These are phyloP conservation scores for Schizothorax lantsangensis DNA, from an alignment of 2,797 vertebrate genomes.

Conservation along the genomic window DNA sequence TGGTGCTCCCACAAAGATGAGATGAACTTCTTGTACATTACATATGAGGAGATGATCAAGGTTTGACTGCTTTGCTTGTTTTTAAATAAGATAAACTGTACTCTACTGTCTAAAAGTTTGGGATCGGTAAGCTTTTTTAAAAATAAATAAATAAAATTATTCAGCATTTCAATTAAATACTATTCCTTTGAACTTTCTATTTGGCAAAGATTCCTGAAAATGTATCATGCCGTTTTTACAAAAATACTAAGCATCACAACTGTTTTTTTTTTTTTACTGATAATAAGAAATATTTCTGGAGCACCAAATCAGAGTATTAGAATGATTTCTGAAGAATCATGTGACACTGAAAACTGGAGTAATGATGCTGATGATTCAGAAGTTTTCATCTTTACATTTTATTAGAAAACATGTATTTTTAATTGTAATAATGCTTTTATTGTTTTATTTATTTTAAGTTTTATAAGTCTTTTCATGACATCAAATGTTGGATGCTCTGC, in stretches of 20 bases:
- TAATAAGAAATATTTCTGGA: not conserved
- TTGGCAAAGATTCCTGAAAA: not conserved
- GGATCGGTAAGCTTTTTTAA: not conserved
- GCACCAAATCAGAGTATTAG: not conserved
- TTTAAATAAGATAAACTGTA: not conserved
- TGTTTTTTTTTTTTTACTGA: no score
- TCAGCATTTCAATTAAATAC: not conserved
- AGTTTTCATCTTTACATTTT: not conserved
- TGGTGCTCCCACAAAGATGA: conserved; percentile 70
- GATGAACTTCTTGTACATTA: conserved; percentile 72
- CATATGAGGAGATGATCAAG: conserved; percentile 75
- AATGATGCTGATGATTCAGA: not conserved
- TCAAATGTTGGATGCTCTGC: not conserved
- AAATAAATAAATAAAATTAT: not conserved
- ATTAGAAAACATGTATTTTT: no score
- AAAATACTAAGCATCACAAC: not conserved
- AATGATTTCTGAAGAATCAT: not conserved
- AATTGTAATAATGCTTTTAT: no score
- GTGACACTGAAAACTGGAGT: not conserved
- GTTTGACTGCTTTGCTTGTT: conserved; percentile 52
- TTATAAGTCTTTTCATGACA: no score
- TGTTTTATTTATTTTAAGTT: no score
- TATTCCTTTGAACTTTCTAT: not conserved
- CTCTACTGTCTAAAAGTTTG: not conserved
- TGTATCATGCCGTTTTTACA: not conserved